Conservation (phyloP, 2,797 vertebrate genomes). For the Heteromormyrus szaboi region DNA sequence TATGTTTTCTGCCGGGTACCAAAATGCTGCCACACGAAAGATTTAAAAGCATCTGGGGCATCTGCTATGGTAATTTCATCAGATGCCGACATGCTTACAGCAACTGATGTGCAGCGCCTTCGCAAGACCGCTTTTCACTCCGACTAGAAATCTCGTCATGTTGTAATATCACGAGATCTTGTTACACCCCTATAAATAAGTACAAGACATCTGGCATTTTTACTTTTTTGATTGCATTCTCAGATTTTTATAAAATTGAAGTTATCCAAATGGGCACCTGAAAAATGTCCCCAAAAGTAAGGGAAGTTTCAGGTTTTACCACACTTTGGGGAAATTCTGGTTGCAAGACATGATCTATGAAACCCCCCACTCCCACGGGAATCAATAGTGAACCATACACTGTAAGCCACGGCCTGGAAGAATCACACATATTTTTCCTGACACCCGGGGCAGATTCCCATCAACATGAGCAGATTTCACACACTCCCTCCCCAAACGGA, state of each 20-base stretch:
- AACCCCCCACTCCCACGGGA: background rate
- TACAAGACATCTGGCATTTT: background rate
- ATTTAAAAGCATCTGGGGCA: no score
- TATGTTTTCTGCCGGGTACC: no score
- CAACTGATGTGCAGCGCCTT: no score
- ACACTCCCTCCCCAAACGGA: background rate
- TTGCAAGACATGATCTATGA: background rate
- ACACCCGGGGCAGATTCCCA: background rate
- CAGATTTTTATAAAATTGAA: background rate
- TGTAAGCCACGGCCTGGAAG: background rate
- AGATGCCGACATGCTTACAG: no score
- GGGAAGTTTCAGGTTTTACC: background rate
- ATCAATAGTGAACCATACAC: background rate
- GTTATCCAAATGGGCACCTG: background rate
- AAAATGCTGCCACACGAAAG: no score
- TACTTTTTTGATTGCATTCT: background rate
- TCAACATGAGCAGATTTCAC: background rate
- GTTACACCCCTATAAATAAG: background rate
- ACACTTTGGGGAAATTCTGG: background rate
- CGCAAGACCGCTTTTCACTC: no score
- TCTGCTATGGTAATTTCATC: no score
- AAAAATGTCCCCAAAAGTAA: background rate
- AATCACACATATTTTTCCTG: background rate
- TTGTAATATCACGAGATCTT: no score
- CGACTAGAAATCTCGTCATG: no score